Percentiles rank a stretch among this genome's conserved stretches.
These are phyloP conservation scores for Celastrina argiolus DNA, from an alignment of 2,888 invertebrate genomes.

Conservation along the genomic window DNA sequence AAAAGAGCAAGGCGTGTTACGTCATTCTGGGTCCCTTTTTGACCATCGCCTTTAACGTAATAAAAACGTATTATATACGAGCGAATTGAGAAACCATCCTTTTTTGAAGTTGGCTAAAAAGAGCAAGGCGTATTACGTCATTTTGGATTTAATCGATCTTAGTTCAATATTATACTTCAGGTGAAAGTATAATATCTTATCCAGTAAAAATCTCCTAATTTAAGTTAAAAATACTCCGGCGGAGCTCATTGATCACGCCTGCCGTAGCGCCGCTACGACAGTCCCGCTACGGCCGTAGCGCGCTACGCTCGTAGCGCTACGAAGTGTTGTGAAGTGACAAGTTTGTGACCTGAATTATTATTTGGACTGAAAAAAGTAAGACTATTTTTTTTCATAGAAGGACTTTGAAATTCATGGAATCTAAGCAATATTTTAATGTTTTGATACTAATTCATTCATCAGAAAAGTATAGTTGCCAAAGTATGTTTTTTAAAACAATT, in stretches of 20 bases:
- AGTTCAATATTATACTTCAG: too few species aligned
- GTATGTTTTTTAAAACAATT: neutral
- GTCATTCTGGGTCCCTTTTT: too few species aligned
- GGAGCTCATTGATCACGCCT: slow-evolving; percentile 44
- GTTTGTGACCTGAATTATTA: slow-evolving; percentile 38
- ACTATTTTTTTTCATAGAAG: slow-evolving; percentile 27
- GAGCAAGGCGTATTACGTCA: neutral
- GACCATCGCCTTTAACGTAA: too few species aligned
- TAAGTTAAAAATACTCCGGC: slow-evolving; percentile 29
- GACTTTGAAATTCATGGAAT: too few species aligned
- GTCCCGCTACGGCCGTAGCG: slow-evolving; percentile 56
- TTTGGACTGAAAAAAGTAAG: slow-evolving; percentile 28
- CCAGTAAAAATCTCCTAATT: neutral
- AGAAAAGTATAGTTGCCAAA: neutral
- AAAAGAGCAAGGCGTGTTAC: too few species aligned
- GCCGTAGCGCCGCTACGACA: slow-evolving; percentile 45
- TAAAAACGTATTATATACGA: too few species aligned
- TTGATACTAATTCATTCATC: too few species aligned
- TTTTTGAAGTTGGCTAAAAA: too few species aligned
- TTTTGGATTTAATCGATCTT: too few species aligned
- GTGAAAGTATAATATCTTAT: too few species aligned
- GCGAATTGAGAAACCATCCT: too few species aligned
- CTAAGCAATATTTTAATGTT: too few species aligned
- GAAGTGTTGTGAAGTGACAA: slow-evolving; percentile 27
- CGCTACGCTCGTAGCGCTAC: slow-evolving; percentile 56